These are phyloP conservation scores for Thalassaphorura encarpata DNA, from an alignment of 1,140 invertebrate genomes.

Conservation along the genomic window DNA sequence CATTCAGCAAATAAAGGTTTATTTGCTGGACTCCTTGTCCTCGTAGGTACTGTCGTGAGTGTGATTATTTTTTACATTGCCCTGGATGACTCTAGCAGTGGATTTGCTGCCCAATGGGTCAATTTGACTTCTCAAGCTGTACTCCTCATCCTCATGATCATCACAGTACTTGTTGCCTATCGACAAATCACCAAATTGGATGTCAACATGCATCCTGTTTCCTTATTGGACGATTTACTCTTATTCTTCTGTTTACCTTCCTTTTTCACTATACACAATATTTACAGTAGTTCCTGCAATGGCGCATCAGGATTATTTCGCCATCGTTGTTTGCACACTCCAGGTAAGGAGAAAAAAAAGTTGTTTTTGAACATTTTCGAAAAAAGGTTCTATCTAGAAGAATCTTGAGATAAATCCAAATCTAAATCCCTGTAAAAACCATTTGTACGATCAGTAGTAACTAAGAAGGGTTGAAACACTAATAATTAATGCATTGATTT, in stretches of 20 bases:
- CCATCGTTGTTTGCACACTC: conserved; percentile 43
- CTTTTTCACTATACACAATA: conserved; percentile 56
- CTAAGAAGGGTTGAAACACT: too few species aligned
- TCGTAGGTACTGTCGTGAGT: conserved; percentile 50
- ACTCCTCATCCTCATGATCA: conserved; percentile 44
- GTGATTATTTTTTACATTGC: conserved; percentile 59
- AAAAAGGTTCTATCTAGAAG: neutral
- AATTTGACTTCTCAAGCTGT: conserved; percentile 32
- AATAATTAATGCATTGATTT: too few species aligned
- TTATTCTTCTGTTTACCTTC: conserved; percentile 60
- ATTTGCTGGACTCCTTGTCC: conserved; percentile 54
- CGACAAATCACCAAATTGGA: conserved; percentile 50
- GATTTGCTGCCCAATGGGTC: conserved; percentile 32
- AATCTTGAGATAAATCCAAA: too few species aligned
- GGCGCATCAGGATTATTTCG: conserved; percentile 42
- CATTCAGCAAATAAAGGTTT: conserved; percentile 59
- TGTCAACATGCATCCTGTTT: conserved; percentile 52
- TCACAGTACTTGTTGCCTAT: conserved; percentile 46
- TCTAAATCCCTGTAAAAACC: neutral
- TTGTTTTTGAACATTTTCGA: neutral
- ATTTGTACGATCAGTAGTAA: too few species aligned
- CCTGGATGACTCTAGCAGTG: conserved; percentile 42
- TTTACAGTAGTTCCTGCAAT: conserved; percentile 53
- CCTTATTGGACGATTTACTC: conserved; percentile 57
- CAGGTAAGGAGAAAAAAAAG: conserved; percentile 42